Evolutionary conservation across 2,113 vertebrate species (phyloP).

Genomic region (Dolichallabes microphthalmus): DNA sequence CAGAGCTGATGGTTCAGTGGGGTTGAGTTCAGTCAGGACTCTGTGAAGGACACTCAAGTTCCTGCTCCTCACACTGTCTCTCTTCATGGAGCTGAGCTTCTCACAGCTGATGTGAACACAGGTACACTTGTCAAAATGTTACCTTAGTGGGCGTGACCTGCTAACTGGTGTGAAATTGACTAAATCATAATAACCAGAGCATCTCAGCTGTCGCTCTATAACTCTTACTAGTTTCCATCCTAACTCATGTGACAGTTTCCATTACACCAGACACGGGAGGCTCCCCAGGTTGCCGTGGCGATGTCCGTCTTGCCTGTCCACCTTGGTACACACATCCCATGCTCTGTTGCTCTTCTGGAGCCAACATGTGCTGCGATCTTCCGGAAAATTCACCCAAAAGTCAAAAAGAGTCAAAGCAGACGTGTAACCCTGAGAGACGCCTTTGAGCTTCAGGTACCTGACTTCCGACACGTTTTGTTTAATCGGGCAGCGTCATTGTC

Average conservation of each 20-base stretch:
- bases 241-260: not conserved
- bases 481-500: conserved; percentile 34
- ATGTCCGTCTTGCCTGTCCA: conserved; percentile 40
- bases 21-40: no score
- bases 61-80: no score
- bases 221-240: not conserved
- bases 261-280: not conserved
- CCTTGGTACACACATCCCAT: conserved; percentile 43
- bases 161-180: not conserved
- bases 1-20: no score
- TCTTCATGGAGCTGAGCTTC: not conserved
- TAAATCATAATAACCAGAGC: not conserved
- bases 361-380: conserved; percentile 8
- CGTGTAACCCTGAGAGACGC: not conserved
- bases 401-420: conserved; percentile 42
- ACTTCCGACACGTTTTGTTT: conserved; percentile 6
- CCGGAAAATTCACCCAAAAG: conserved; percentile 31
- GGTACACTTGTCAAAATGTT: not conserved
- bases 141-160: not conserved
- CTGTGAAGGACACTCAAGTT: no score
- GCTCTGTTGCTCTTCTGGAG: conserved; percentile 40
- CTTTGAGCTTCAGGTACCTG: conserved; percentile 21
- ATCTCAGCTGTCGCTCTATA: not conserved
- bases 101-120: not conserved
- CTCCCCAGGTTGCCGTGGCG: conserved; percentile 30